Evolutionary conservation across 1,140 invertebrate genomes (phyloP), one percentile per base, ranked within the genome.

Genomic region (Dendrolimus kikuchii): DNA sequence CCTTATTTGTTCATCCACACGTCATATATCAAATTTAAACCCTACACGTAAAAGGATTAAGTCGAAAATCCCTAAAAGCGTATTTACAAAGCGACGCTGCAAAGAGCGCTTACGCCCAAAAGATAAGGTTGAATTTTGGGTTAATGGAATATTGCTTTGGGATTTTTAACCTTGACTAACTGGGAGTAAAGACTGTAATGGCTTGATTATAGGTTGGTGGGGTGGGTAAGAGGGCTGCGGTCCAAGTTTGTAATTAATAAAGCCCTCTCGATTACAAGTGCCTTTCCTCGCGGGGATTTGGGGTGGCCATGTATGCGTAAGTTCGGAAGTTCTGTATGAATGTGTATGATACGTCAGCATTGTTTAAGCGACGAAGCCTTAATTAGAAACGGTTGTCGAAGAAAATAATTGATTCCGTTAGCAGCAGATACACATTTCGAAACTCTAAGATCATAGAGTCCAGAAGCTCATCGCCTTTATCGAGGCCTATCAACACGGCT

Each of bases 201-300:
- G 74, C 49, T 71, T 60, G 70, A 62, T 46, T 59, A 66, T 64
- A 7, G 61, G 9, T 5, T 59, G 6, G 57, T 49, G 57, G 60
- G 62, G 66, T 47, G 48, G 49, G 42, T 39, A 49, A 46, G 59
- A 53, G 70, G 59, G 71, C 23, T 86, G 81, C 68, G 81, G 81
- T 84, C 63, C 60, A 81, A 86, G 79, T 82, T 86, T 81, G 81
- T 86, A 86, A 86, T 84, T 83, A 84, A 86, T 84, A 84, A 86
- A 84, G 74, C 71, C 75, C 71, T 86, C 82, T 86, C 81, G 75
- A 81, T 86, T 86, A 86, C 83, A 86, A 81, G 82, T 74, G 74
- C 80, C 73, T 81, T 85, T 77, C 77, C 73, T 62, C 74, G 59
- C 60, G 57, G 71, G 68, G 69, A 66, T 77, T 71, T 60, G 65